Percentiles rank a stretch among this genome's conserved stretches.
phyloP scores from a whole-genome alignment of 2,113 vertebrate genomes.

The Bucco capensis region DNA sequence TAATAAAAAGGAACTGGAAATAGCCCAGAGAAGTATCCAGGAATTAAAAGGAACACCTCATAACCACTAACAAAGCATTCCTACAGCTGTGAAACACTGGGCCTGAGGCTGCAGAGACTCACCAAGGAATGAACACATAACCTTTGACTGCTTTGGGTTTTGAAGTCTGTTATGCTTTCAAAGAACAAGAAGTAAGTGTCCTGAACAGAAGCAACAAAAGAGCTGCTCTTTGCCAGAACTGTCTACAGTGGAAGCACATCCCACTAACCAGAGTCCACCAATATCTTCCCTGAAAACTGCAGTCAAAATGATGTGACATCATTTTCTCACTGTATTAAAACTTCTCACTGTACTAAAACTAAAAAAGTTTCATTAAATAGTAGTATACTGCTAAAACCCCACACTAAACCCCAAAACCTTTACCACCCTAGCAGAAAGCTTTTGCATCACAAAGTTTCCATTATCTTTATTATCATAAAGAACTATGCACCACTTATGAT shows the following conservation, averaged over 20 bases:
- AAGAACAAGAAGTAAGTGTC: neutral
- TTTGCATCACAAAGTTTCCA: neutral
- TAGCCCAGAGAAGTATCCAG: neutral
- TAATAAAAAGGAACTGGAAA: neutral
- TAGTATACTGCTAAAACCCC: too few species aligned
- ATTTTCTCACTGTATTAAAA: neutral
- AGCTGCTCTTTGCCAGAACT: neutral
- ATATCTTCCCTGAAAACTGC: accelerated
- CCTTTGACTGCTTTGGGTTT: neutral
- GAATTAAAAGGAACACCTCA: neutral
- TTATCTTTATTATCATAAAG: neutral
- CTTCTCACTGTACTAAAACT: neutral
- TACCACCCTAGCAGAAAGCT: neutral
- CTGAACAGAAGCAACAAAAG: neutral
- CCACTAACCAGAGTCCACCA: neutral
- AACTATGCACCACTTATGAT: neutral
- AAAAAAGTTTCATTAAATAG: neutral
- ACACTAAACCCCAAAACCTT: neutral
- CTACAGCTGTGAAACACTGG: neutral
- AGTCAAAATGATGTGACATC: too few species aligned
- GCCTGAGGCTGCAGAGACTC: neutral
- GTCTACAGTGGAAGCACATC: neutral
- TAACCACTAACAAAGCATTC: neutral
- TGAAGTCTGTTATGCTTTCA: neutral
- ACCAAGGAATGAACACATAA: neutral